Evolutionary conservation across 2,113 vertebrate genomes (phyloP).

Genomic region (Regulus satrapa): DNA sequence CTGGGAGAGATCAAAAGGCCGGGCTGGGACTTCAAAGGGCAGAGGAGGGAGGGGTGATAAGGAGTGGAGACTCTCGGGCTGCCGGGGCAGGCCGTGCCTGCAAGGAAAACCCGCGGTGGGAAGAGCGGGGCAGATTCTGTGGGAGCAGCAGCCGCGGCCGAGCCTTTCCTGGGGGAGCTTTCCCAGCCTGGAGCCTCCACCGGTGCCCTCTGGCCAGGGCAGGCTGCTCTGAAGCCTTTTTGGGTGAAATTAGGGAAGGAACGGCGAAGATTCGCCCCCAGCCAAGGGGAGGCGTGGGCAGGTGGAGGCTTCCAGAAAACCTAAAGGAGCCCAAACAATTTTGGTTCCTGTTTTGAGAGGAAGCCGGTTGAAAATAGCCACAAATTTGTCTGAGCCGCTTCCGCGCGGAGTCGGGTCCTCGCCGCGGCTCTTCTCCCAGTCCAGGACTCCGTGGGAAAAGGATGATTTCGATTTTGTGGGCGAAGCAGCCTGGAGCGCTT

Average conservation of each 20-base stretch:
- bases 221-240: neutral
- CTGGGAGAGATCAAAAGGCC: constrained; percentile 12
- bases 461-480: no score
- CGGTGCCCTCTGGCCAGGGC: no score
- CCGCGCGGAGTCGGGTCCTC: no score
- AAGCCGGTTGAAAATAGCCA: neutral
- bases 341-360: neutral
- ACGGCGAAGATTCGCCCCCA: neutral
- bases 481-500: no score
- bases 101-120: neutral
- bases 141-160: neutral
- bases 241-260: neutral
- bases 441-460: no score
- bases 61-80: neutral
- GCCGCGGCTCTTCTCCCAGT: no score
- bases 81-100: neutral
- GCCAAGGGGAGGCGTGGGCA: neutral
- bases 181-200: neutral
- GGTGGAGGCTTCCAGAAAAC: neutral
- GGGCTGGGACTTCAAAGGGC: neutral
- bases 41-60: constrained; percentile 13
- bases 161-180: neutral
- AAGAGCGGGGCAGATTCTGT: neutral
- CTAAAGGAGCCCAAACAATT: neutral
- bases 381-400: neutral